phyloP scores from a whole-genome alignment of 2,888 invertebrate species.

The Phorcus lineatus region DNA sequence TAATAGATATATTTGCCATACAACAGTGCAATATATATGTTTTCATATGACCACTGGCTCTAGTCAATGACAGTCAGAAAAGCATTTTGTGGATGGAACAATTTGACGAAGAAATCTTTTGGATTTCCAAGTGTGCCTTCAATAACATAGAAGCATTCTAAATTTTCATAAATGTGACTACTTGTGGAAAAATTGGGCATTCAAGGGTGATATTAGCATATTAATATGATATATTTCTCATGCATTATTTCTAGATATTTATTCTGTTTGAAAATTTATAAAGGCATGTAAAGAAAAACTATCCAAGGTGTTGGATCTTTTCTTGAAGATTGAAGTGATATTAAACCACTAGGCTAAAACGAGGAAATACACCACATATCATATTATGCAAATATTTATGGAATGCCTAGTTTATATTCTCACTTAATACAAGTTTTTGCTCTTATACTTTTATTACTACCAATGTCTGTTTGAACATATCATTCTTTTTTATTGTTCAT shows the following conservation, averaged over 20 bases:
- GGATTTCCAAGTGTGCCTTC: not conserved
- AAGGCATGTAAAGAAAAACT: slow-evolving; percentile 8
- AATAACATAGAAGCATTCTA: not conserved
- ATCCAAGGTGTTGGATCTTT: not conserved
- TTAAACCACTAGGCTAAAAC: not conserved
- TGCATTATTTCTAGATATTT: not conserved
- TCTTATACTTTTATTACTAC: not conserved
- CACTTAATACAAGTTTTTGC: not conserved
- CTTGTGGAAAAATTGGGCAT: not conserved
- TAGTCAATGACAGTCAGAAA: not conserved
- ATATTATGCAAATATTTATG: slow-evolving; percentile 19
- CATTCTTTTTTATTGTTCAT: not conserved
- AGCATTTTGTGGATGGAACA: not conserved
- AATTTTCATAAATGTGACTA: not conserved
- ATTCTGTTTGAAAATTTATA: slow-evolving; percentile 1
- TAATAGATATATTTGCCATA: not conserved
- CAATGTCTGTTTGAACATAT: slow-evolving; percentile 2
- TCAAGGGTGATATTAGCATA: not conserved
- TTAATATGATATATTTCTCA: not conserved
- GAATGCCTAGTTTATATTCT: not conserved
- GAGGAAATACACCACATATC: slow-evolving; percentile 10
- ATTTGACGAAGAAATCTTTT: not conserved
- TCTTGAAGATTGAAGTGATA: not conserved
- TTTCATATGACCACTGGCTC: not conserved
- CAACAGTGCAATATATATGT: not conserved